A percentile compares a stretch with the other conserved stretches of the same genome.
Conservation (phyloP, 2,797 vertebrate species). For the Enteromius paludinosus region DNA sequence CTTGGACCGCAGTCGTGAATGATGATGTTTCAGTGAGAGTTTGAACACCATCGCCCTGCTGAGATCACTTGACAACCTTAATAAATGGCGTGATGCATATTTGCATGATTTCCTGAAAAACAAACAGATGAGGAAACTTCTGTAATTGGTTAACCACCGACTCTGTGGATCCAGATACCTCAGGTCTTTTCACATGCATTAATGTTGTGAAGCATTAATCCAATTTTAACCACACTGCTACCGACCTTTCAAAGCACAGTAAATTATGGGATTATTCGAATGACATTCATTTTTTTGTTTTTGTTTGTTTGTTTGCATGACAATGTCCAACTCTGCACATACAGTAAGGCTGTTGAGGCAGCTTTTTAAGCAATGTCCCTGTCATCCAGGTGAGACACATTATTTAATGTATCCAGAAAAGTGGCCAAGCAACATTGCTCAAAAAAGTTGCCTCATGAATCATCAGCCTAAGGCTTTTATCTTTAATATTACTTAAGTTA, state of each 20-base stretch:
- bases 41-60: neutral
- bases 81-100: neutral
- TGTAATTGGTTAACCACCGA: neutral
- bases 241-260: neutral
- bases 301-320: neutral
- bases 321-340: neutral
- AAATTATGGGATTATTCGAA: neutral
- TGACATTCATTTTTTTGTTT: neutral
- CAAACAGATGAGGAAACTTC: constrained; percentile 3
- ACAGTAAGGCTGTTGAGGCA: neutral
- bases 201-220: neutral
- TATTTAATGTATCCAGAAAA: neutral
- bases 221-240: neutral
- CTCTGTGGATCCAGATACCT: neutral
- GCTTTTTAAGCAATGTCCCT: too few species aligned
- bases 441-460: too few species aligned
- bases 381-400: neutral
- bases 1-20: neutral
- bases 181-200: neutral
- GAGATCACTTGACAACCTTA: too few species aligned
- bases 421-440: neutral
- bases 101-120: neutral
- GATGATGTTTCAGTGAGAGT: neutral
- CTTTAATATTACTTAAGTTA: neutral
- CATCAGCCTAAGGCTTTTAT: neutral